Evolutionary conservation across 2,797 vertebrate genomes (phyloP).

Genomic region (Pitangus sulphuratus): DNA sequence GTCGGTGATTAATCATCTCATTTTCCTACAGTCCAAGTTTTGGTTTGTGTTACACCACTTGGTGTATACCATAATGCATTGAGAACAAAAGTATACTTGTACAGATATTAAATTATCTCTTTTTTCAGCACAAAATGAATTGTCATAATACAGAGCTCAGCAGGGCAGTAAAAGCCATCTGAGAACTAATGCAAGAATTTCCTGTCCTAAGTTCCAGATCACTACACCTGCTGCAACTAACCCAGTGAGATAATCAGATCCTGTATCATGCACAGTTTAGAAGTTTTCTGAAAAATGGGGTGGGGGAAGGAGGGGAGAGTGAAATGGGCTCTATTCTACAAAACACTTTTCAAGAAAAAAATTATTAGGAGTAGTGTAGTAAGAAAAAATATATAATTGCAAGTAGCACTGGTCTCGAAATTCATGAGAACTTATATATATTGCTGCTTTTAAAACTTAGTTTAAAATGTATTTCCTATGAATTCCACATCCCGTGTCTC

Average conservation of each 20-base stretch:
- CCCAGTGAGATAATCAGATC: not conserved
- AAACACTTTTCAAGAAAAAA: not conserved
- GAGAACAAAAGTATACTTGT: not conserved
- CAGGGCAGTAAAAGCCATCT: not conserved
- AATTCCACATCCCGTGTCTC: not conserved
- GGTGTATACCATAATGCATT: not conserved
- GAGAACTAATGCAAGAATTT: not conserved
- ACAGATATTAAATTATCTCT: not conserved
- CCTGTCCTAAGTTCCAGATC: not conserved
- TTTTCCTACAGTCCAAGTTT: not conserved
- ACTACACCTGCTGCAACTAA: not conserved
- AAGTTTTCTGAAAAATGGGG: not conserved
- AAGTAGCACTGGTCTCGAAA: not conserved
- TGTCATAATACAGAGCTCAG: not conserved
- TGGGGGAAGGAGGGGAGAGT: too few relatives aligned
- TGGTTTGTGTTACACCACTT: not conserved
- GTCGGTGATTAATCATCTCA: not conserved
- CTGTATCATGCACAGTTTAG: not conserved
- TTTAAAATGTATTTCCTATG: not conserved
- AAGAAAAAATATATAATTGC: not conserved
- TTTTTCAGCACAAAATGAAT: not conserved
- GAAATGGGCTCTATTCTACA: not conserved
- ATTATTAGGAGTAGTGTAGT: not conserved
- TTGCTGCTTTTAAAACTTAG: not conserved
- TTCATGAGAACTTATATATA: rapidly evolving